phyloP scores from a whole-genome alignment of 1,140 invertebrate genomes.

The Metopolophium dirhodum region DNA sequence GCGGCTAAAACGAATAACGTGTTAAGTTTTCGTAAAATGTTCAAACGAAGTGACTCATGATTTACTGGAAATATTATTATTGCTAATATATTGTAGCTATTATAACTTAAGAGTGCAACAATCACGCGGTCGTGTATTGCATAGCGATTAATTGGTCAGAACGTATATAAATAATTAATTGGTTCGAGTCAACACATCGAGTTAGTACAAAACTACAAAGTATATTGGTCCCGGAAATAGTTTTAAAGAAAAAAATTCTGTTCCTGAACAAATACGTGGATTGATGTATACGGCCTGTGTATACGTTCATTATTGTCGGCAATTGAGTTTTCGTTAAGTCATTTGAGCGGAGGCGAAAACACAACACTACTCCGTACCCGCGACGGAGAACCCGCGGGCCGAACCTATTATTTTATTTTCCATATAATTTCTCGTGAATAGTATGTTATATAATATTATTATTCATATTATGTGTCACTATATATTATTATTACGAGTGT shows the following conservation, averaged over 20 bases:
- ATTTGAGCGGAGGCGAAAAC: slow-evolving; percentile 19
- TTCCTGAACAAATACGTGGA: not conserved
- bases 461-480: not conserved
- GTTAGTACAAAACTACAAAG: not conserved
- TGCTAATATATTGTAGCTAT: not conserved
- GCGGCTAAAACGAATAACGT: not conserved
- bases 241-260: not conserved
- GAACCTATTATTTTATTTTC: not conserved
- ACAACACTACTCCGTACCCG: not conserved
- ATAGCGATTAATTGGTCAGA: not conserved
- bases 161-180: not conserved
- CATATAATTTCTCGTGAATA: not conserved
- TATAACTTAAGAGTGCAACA: not conserved
- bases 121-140: not conserved
- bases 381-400: no score
- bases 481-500: not conserved
- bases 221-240: not conserved
- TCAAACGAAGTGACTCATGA: not conserved
- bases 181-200: not conserved
- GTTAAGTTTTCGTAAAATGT: not conserved
- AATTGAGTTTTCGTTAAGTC: not conserved
- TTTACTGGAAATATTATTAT: not conserved
- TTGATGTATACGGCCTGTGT: not conserved
- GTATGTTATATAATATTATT: not conserved
- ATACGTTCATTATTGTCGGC: no score